These are phyloP conservation scores for Sinocyclocheilus anshuiensis DNA, from an alignment of 2,113 vertebrate species.

Conservation along the genomic window DNA sequence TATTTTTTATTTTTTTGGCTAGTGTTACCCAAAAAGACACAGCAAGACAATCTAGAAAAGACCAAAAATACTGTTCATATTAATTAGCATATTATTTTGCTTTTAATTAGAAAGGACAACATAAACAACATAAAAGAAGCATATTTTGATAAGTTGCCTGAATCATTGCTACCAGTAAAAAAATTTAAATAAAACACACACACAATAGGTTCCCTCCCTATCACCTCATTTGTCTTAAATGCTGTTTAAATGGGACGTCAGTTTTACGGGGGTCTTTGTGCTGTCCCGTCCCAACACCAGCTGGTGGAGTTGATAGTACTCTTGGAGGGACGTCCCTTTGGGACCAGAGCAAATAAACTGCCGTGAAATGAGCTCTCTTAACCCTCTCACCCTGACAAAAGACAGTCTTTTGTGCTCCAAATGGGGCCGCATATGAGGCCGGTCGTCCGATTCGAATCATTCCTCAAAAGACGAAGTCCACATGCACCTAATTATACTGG, in stretches of 20 bases:
- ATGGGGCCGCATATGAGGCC: constrained; percentile 38
- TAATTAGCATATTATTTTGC: background rate
- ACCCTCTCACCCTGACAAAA: constrained; percentile 66
- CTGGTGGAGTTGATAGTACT: constrained; percentile 72
- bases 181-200: background rate
- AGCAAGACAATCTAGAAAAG: too few species aligned
- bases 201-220: background rate
- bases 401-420: constrained; percentile 55
- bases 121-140: background rate
- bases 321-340: constrained; percentile 65
- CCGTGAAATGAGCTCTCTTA: constrained; percentile 79
- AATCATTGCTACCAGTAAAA: background rate
- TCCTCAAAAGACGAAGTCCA: constrained; percentile 49
- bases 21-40: too few species aligned
- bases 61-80: too few species aligned
- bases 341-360: constrained; percentile 74
- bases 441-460: constrained; percentile 46
- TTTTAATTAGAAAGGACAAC: background rate
- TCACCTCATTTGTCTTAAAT: constrained; percentile 47
- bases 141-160: background rate
- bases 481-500: constrained; percentile 53
- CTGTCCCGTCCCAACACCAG: constrained; percentile 64
- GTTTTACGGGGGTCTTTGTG: constrained; percentile 36
- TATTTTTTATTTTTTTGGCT: too few species aligned
- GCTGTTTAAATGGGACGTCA: constrained; percentile 51